Percentiles rank a stretch among this genome's conserved stretches.
Conservation (phyloP, 2,797 vertebrate species). For the Anniella stebbinsi region DNA sequence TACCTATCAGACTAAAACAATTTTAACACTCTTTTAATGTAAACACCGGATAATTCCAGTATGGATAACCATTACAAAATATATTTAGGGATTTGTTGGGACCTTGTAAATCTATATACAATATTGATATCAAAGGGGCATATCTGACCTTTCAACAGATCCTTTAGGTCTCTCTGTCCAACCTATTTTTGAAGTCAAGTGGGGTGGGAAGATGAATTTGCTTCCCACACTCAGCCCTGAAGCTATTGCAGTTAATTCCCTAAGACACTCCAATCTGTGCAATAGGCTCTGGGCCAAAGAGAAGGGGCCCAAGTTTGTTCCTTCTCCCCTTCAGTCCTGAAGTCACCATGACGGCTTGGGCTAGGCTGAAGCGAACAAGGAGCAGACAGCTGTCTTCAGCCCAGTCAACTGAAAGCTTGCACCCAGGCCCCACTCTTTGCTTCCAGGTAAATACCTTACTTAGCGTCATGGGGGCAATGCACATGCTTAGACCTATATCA, state of each 20-base stretch:
- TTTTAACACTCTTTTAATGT: background rate
- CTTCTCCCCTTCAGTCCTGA: background rate
- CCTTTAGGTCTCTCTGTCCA: background rate
- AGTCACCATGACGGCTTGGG: background rate
- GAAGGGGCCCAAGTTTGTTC: background rate
- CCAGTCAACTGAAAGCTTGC: background rate
- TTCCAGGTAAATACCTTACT: background rate
- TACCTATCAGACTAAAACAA: background rate
- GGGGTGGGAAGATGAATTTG: background rate
- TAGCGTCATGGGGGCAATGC: background rate
- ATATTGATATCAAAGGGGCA: background rate
- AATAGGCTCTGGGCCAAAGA: background rate
- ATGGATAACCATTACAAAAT: background rate
- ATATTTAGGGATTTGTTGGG: background rate
- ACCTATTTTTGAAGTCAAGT: background rate
- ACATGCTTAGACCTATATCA: background rate
- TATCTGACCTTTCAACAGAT: background rate
- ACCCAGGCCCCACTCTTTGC: background rate
- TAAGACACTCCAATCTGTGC: background rate
- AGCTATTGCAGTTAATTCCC: background rate
- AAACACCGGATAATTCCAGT: too few relatives aligned
- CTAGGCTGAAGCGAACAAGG: background rate
- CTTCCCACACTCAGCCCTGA: background rate
- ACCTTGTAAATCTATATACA: background rate
- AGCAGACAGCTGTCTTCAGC: background rate